phyloP scores from a whole-genome alignment of 2,797 vertebrate genomes.

The Allobates femoralis region DNA sequence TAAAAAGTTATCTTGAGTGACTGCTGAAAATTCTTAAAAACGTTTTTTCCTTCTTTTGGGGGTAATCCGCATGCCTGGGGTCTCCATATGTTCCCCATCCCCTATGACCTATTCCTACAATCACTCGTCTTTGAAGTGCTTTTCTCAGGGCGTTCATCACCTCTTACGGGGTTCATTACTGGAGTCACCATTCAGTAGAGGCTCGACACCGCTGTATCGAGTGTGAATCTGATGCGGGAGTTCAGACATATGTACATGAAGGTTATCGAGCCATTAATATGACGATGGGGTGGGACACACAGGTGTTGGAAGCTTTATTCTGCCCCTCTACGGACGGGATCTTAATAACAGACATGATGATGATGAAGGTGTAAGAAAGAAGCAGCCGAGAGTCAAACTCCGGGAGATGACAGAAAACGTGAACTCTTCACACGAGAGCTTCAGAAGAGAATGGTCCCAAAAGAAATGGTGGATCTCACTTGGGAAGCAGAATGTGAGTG shows the following conservation, averaged over 20 bases:
- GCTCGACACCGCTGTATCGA: constrained; percentile 60
- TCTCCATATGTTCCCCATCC: not conserved
- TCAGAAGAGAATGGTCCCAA: constrained; percentile 65
- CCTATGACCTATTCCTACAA: not conserved
- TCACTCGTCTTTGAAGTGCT: not conserved
- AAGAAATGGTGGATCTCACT: constrained; percentile 65
- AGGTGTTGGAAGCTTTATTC: constrained; percentile 64
- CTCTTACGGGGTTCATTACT: constrained; percentile 64
- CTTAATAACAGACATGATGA: constrained; percentile 57
- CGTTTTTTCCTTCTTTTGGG: no score
- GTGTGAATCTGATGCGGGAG: constrained; percentile 31
- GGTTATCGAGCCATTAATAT: constrained; percentile 61
- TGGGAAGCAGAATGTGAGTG: constrained; percentile 63
- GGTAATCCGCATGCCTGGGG: not conserved
- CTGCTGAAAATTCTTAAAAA: no score
- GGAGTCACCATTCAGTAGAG: constrained; percentile 68
- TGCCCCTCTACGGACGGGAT: constrained; percentile 59
- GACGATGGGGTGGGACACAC: constrained; percentile 64
- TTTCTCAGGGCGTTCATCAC: constrained; percentile 63
- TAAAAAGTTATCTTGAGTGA: no score
- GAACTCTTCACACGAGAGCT: constrained; percentile 61
- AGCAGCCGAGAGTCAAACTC: constrained; percentile 60
- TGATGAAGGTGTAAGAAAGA: constrained; percentile 64
- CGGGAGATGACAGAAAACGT: constrained; percentile 60
- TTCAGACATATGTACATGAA: constrained; percentile 52